A percentile compares a stretch with the other conserved stretches of the same genome.
Conservation (phyloP, 1,140 invertebrate genomes). For the Reticulitermes speratus region DNA sequence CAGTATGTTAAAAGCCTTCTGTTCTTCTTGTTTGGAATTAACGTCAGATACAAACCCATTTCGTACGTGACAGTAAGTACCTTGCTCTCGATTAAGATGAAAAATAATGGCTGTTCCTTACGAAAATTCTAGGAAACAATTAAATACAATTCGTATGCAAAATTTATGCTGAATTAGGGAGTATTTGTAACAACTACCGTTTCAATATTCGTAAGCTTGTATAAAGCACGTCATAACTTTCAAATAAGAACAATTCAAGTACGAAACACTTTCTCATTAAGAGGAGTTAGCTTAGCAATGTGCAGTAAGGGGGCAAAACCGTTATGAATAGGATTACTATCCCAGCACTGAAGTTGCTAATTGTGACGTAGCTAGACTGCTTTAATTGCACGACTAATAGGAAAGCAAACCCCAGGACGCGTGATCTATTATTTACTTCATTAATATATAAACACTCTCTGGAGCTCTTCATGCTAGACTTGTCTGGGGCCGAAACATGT, state of each 20-base stretch:
- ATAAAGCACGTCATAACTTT: background rate
- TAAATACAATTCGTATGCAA: too few relatives aligned
- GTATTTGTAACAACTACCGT: too few relatives aligned
- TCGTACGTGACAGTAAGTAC: too few relatives aligned
- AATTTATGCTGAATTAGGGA: too few relatives aligned
- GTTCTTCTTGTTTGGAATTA: too few relatives aligned
- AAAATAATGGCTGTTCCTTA: too few relatives aligned
- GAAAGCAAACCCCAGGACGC: background rate
- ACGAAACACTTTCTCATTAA: background rate
- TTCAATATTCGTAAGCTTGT: too few relatives aligned
- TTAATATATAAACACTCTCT: background rate
- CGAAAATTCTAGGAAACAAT: too few relatives aligned
- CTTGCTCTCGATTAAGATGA: too few relatives aligned
- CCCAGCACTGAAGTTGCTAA: background rate
- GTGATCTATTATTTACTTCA: slow-evolving; percentile 2
- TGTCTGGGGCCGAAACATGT: background rate
- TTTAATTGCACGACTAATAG: slow-evolving; percentile 3
- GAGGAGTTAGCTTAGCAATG: too few relatives aligned
- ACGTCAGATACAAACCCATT: too few relatives aligned
- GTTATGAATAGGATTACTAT: background rate
- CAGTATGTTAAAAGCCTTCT: too few relatives aligned
- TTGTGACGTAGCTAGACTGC: background rate
- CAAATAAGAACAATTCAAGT: background rate
- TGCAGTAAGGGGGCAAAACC: background rate
- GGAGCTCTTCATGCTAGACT: background rate